These are phyloP conservation scores for Thaumatotibia leucotreta DNA, from an alignment of 1,140 invertebrate genomes.

Conservation along the genomic window DNA sequence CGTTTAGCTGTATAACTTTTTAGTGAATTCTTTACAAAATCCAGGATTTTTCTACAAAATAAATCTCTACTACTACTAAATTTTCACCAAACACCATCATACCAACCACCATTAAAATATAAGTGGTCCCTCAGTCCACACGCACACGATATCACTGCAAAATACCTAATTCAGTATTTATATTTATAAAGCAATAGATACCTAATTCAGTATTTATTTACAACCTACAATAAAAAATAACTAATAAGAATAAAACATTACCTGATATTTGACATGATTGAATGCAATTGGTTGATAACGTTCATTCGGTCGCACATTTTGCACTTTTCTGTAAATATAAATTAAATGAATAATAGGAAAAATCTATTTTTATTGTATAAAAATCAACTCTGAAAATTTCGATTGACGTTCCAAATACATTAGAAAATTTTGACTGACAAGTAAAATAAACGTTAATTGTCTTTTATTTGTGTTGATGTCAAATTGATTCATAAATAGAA, in stretches of 20 bases:
- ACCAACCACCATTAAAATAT: too few relatives aligned
- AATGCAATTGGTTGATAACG: slow-evolving; percentile 50
- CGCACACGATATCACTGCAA: too few relatives aligned
- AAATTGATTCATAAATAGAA: neutral
- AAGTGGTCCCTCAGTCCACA: too few relatives aligned
- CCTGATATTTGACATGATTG: slow-evolving; percentile 54
- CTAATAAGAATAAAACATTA: slow-evolving; percentile 34
- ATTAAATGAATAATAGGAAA: neutral
- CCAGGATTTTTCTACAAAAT: too few relatives aligned
- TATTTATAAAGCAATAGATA: too few relatives aligned
- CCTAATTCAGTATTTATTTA: too few relatives aligned
- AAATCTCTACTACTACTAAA: too few relatives aligned
- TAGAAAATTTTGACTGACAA: neutral
- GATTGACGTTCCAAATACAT: neutral
- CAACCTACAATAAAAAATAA: slow-evolving; percentile 11
- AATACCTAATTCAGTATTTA: too few relatives aligned
- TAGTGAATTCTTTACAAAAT: too few relatives aligned
- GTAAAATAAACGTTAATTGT: neutral
- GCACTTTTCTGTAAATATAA: neutral
- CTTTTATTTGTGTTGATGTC: neutral
- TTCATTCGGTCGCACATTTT: slow-evolving; percentile 60
- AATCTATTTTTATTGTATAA: neutral
- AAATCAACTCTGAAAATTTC: slow-evolving; percentile 8
- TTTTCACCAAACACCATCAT: too few relatives aligned
- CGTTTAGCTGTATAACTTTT: too few relatives aligned